Conservation (phyloP, 2,888 invertebrate genomes). For the Cataglyphis altisquamis region DNA sequence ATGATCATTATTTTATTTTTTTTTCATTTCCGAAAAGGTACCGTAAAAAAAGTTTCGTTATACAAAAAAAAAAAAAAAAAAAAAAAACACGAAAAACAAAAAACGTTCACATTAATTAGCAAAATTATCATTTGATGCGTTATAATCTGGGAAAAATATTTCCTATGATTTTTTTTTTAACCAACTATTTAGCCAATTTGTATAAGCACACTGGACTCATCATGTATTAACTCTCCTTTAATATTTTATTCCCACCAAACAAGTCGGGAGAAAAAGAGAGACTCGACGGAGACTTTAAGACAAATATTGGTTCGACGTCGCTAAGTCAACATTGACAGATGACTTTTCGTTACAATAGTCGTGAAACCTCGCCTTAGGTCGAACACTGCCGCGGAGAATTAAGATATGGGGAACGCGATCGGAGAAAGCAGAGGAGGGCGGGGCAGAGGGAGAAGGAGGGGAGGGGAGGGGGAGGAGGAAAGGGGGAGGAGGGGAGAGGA, state of each 20-base stretch:
- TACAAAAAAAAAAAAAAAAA: not conserved
- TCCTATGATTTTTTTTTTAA: not conserved
- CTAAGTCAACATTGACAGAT: conserved; percentile 52
- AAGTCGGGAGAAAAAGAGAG: not conserved
- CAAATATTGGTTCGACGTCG: conserved; percentile 53
- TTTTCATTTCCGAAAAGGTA: not conserved
- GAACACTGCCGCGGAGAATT: conserved; percentile 57
- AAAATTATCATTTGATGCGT: not conserved
- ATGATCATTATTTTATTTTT: not conserved
- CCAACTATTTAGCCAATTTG: conserved; percentile 9
- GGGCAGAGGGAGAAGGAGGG: conserved; percentile 14
- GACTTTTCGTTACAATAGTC: conserved; percentile 54
- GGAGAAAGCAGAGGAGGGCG: conserved; percentile 31
- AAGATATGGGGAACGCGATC: conserved; percentile 58
- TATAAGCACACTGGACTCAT: not conserved
- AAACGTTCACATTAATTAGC: not conserved
- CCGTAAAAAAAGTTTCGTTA: not conserved
- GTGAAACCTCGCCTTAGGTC: conserved; percentile 41
- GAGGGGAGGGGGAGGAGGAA: too few relatives aligned
- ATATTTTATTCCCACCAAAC: conserved; percentile 28
- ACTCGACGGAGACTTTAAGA: conserved; percentile 1
- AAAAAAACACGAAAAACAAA: not conserved
- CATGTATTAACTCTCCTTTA: conserved; percentile 36
- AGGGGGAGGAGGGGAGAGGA: not conserved
- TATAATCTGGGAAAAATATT: not conserved